phyloP scores from a whole-genome alignment of 2,797 vertebrate species.

The Sibirionetta formosa region DNA sequence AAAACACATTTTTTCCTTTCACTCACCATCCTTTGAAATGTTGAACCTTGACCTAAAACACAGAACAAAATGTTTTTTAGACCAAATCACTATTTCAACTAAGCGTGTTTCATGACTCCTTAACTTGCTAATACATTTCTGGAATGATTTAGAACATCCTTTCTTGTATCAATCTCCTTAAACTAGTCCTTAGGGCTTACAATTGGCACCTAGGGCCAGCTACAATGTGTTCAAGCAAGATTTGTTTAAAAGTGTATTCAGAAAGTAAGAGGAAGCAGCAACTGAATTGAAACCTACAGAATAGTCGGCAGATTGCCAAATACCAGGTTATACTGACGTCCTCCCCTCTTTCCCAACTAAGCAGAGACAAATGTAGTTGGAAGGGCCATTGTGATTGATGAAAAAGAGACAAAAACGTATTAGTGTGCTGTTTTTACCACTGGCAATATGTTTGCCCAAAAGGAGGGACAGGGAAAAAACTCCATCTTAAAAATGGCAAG shows the following conservation, averaged over 20 bases:
- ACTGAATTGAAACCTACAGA: background rate
- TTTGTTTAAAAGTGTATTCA: constrained; percentile 63
- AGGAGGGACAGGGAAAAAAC: background rate
- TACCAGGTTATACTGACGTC: background rate
- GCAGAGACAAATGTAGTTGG: background rate
- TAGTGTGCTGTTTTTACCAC: background rate
- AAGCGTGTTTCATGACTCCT: background rate
- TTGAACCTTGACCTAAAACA: background rate
- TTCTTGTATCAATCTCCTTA: constrained; percentile 20
- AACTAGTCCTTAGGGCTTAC: constrained; percentile 10
- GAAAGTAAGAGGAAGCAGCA: constrained; percentile 32
- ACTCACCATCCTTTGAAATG: background rate
- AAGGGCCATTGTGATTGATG: background rate
- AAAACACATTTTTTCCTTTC: background rate
- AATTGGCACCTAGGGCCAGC: constrained; percentile 17
- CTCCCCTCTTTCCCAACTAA: background rate
- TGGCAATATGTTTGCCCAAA: background rate
- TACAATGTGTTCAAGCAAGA: constrained; percentile 18
- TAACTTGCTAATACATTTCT: background rate
- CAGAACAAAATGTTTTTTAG: constrained; percentile 9
- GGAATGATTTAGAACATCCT: background rate
- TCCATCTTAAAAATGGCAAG: background rate
- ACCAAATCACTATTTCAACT: background rate
- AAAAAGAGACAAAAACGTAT: background rate
- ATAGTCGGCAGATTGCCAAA: background rate